Evolutionary conservation across 2,888 invertebrate genomes (phyloP), one percentile per base, ranked within the genome.

Genomic region (Peribatodes rhomboidaria): DNA sequence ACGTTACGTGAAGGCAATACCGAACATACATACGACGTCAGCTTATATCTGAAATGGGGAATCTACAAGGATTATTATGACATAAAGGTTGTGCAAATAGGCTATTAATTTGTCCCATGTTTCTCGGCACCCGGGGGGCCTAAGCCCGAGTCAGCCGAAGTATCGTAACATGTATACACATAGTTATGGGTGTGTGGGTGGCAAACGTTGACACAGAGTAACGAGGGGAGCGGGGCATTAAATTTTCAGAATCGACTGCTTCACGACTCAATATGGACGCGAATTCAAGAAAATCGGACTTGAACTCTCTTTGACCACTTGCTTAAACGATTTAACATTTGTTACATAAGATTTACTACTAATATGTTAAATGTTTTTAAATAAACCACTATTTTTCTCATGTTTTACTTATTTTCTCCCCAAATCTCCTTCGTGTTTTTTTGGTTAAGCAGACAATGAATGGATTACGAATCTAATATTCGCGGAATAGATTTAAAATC

Each of bases 261-360:
- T 76, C 70, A 76, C 79, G 71, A 74, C 76, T 78, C 78, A 75
- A 79, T 79, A 77, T 75, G 76, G 75, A 73, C 77, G 73, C 76
- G 80, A 85, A 85, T 84, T 83, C 82, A 79, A 82, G 79, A 80
- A 82, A 81, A 83, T 82, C 80, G 78, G 69, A 70, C 42, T 46
- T 44, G 31, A 27, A 44, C 46, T 41, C 10, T 35, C 37, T 54
- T 46, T 10, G 9, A 33, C 33, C n/a, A 22, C n/a, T 42, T 55
- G 47, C 37, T 27, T 42, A 27, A 53, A 27, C 53, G n/a, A 47
- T 47, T 14, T n/a, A 49, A 35, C 35, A 35, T 35, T 41, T 44
- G 44, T 4, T 13, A 44, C 22, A 11, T 11, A 9, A 41, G 3
- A n/a, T 0, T 35, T 1, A 1, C 35, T 11, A 35, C n/a, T 35